Percentiles rank a stretch among this genome's conserved stretches.
Conservation (phyloP, 2,797 vertebrate genomes). For the Coluber constrictor region DNA sequence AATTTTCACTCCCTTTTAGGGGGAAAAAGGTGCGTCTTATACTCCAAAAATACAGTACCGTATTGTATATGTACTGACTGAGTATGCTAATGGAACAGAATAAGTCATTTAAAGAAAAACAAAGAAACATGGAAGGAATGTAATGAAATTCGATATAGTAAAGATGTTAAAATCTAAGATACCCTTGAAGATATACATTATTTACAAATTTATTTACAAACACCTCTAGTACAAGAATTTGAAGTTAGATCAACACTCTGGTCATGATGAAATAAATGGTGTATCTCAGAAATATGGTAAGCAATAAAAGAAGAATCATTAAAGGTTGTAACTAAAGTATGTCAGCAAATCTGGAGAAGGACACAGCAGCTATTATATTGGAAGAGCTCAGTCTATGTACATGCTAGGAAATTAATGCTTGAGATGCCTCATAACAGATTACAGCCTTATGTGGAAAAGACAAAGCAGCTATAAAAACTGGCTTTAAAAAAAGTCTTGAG, state of each 20-base stretch:
- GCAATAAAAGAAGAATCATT: background rate
- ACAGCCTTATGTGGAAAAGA: background rate
- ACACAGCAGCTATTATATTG: background rate
- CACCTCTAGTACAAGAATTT: too few species aligned
- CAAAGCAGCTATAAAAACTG: background rate
- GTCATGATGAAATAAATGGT: background rate
- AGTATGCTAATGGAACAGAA: background rate
- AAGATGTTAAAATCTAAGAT: background rate
- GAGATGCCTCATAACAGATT: background rate
- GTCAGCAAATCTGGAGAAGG: background rate
- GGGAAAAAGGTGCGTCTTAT: too few species aligned
- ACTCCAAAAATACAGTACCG: too few species aligned
- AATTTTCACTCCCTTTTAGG: too few species aligned
- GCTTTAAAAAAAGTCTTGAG: background rate
- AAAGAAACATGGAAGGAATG: background rate
- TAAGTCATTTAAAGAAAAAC: background rate
- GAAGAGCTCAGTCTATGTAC: background rate
- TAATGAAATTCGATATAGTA: background rate
- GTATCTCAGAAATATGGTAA: background rate
- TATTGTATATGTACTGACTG: too few species aligned
- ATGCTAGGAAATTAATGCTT: background rate
- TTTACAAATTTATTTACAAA: too few species aligned
- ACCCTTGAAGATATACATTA: background rate
- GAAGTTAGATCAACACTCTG: too few species aligned
- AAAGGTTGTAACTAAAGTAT: background rate